Percentiles rank a stretch among this genome's conserved stretches.
Conservation (phyloP, 2,888 invertebrate genomes). For the Syrphus vitripennis region DNA sequence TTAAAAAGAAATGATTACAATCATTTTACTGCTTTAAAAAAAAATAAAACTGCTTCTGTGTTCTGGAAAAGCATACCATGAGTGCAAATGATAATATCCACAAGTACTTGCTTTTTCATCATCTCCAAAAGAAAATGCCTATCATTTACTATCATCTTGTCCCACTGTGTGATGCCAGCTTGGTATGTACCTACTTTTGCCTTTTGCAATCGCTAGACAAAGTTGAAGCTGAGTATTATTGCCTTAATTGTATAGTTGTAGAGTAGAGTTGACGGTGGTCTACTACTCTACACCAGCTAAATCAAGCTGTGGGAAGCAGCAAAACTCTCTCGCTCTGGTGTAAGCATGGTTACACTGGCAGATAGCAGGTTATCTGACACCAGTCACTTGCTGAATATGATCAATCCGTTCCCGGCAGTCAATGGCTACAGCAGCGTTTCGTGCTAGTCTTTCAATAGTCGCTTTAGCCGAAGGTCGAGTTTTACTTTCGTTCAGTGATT, state of each 20-base stretch:
- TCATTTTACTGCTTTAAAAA: too few species aligned
- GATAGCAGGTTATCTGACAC: conserved; percentile 67
- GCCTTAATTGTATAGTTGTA: conserved; percentile 26
- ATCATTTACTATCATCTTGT: not conserved
- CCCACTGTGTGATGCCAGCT: not conserved
- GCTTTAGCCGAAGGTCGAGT: conserved; percentile 17
- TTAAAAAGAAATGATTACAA: too few species aligned
- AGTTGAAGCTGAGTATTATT: conserved; percentile 28
- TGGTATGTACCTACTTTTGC: conserved; percentile 4
- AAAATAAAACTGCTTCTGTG: too few species aligned
- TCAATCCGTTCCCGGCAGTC: conserved; percentile 43
- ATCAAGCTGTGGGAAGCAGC: conserved; percentile 17
- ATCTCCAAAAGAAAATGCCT: too few species aligned
- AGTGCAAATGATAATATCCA: too few species aligned
- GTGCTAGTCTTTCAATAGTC: conserved; percentile 25
- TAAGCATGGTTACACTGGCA: conserved; percentile 69
- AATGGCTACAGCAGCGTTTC: conserved; percentile 38
- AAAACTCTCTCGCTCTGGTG: conserved; percentile 46
- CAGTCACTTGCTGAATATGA: conserved; percentile 64
- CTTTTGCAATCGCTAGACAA: conserved; percentile 31
- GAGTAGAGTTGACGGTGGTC: not conserved
- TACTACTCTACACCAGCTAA: conserved; percentile 26
- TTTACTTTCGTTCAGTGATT: conserved; percentile 28
- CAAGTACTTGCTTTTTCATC: too few species aligned
- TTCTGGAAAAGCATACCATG: too few species aligned